phyloP scores from a whole-genome alignment of 1,140 invertebrate species.

The Neocloeon triangulifer region DNA sequence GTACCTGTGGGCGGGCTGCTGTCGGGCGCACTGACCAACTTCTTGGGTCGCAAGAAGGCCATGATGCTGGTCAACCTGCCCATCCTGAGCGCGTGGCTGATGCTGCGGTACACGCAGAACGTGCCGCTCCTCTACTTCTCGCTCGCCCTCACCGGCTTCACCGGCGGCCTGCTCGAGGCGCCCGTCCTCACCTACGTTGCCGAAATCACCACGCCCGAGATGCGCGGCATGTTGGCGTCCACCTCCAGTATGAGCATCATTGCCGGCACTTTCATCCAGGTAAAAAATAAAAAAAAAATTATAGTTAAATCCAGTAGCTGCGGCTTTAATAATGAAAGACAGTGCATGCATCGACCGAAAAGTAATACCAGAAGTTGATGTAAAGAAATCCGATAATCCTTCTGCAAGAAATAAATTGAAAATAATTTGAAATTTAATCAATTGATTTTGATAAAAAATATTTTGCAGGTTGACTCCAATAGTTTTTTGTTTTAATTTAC shows the following conservation, averaged over 20 bases:
- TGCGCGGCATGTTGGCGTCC: constrained; percentile 46
- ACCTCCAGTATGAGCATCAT: constrained; percentile 48
- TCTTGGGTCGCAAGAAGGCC: constrained; percentile 36
- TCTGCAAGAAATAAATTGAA: too few species aligned
- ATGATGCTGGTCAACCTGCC: constrained; percentile 48
- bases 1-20: constrained; percentile 50
- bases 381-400: too few species aligned
- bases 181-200: constrained; percentile 59
- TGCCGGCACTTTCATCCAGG: constrained; percentile 37
- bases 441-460: too few species aligned
- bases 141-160: constrained; percentile 39
- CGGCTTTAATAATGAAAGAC: too few species aligned
- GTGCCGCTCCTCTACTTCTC: constrained; percentile 36
- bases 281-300: neutral
- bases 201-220: constrained; percentile 51
- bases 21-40: constrained; percentile 41
- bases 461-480: too few species aligned
- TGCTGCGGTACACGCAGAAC: constrained; percentile 35
- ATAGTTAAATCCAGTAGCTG: too few species aligned
- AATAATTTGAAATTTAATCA: too few species aligned
- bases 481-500: too few species aligned
- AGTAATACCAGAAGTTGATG: too few species aligned
- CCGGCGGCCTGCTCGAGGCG: constrained; percentile 50
- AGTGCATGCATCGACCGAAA: too few species aligned
- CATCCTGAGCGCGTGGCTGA: constrained; percentile 42